These are phyloP conservation scores for Apis laboriosa DNA, from an alignment of 1,140 invertebrate genomes.

Conservation along the genomic window DNA sequence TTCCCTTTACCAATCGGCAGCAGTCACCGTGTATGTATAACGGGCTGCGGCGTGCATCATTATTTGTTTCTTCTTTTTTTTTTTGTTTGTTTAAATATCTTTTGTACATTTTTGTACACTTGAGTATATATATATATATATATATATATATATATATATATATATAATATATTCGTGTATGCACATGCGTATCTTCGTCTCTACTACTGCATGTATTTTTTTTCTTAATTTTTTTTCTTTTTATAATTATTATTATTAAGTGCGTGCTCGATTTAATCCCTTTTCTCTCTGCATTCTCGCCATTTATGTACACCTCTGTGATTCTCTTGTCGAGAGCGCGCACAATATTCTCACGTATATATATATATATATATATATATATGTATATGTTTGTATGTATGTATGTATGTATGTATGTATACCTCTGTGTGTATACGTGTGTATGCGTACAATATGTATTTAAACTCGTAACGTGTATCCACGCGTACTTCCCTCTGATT, in stretches of 20 bases:
- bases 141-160: conserved; percentile 23
- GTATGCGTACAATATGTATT: conserved; percentile 17
- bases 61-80: conserved; percentile 64
- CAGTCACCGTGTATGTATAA: conserved; percentile 57
- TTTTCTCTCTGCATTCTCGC: neutral
- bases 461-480: neutral
- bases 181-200: conserved; percentile 63
- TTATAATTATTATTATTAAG: conserved; percentile 29
- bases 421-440: neutral
- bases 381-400: neutral
- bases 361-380: neutral
- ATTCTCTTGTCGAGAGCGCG: conserved; percentile 40
- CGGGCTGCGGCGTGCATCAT: conserved; percentile 72
- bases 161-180: conserved; percentile 55
- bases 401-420: neutral
- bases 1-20: conserved; percentile 81
- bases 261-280: conserved; percentile 31
- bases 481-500: neutral
- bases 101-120: conserved; percentile 78
- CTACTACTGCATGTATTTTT: conserved; percentile 40
- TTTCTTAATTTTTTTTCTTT: neutral
- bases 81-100: conserved; percentile 67
- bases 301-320: conserved; percentile 29
- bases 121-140: conserved; percentile 40
- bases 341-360: neutral